Percentiles rank a stretch among this genome's conserved stretches.
Evolutionary conservation across 53 echinoderm and acorn worm species (phyloP).

Genomic region (Hippasteria phrygiana): DNA sequence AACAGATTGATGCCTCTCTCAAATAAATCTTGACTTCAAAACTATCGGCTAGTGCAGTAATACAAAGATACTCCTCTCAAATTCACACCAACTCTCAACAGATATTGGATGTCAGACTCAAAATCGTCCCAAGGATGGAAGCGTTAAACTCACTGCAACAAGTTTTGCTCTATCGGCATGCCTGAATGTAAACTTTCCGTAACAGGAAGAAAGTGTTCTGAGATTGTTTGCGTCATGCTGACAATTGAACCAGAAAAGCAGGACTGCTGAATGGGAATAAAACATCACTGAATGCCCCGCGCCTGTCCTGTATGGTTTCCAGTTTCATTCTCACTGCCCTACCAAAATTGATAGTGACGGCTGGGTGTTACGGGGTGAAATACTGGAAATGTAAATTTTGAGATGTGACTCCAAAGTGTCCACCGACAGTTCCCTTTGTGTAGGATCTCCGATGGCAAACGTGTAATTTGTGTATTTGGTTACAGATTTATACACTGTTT

Average conservation of each 20-base stretch:
- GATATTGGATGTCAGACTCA: no score
- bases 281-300: neutral
- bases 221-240: neutral
- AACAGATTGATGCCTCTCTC: no score
- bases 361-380: slow-evolving; percentile 33
- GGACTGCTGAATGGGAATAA: neutral
- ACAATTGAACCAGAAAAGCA: neutral
- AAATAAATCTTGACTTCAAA: no score
- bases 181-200: no score
- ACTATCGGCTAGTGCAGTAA: no score
- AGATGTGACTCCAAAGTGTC: neutral
- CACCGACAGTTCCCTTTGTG: neutral
- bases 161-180: no score
- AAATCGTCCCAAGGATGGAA: no score
- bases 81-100: no score
- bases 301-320: neutral
- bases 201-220: no score
- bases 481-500: neutral
- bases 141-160: no score
- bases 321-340: neutral
- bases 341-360: slow-evolving; percentile 27
- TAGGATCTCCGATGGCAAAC: neutral
- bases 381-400: slow-evolving; percentile 34
- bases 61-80: no score
- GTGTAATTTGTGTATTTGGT: neutral